Base-by-base conservation (phyloP, 2,888 invertebrate genomes). In the Caenorhabditis doughertyi region DNA sequence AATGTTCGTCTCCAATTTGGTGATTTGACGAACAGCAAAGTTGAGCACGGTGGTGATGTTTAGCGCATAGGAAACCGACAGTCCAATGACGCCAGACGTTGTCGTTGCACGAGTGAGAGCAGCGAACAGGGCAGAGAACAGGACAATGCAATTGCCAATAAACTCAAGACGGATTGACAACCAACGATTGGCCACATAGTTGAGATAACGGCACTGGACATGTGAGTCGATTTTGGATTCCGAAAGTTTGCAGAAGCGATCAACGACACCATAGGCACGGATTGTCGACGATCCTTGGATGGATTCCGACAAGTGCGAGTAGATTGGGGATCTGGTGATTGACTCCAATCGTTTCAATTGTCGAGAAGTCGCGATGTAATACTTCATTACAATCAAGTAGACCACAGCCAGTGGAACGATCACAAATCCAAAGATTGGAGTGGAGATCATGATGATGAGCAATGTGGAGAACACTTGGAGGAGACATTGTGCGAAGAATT, bases 1-100 rank as follows among this genome's bases (percentile, higher is more conserved):
- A 89, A 98, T 97, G 92, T 98, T 98, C 0, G 97, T 97, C 93
- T 98, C 98, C 53, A 98, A 95, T 92, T 98, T 98, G 2, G 96
- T 96, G 0, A 96, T 96, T 96, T 97, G 97, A 84, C 97, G 94
- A 27, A 98, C 97, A 88, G 98, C 93, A 96, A 97, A 97, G 93
- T 97, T 98, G 51, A 98, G 93, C 0, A 96, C 96, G 94, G 96
- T 96, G 0, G 98, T 98, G 81, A 96, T 95, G 65, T 91, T 91
- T 9, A 91, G 90, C 11, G 94, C 93, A 85, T 94, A 94, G n/a
- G 93, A 93, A 65, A 94, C 92, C 3, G 93, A 93, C 11, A 94
- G 91, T 32, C 94, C 94, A 58, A 93, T 93, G 71, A 93, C 92
- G 44, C 94, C 94, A 58, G 93, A 92, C 35, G 92, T 92, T 18